Evolutionary conservation across 2,888 invertebrate genomes (phyloP), one percentile per base, ranked within the genome.

Genomic region (Ormyrus pomaceus): DNA sequence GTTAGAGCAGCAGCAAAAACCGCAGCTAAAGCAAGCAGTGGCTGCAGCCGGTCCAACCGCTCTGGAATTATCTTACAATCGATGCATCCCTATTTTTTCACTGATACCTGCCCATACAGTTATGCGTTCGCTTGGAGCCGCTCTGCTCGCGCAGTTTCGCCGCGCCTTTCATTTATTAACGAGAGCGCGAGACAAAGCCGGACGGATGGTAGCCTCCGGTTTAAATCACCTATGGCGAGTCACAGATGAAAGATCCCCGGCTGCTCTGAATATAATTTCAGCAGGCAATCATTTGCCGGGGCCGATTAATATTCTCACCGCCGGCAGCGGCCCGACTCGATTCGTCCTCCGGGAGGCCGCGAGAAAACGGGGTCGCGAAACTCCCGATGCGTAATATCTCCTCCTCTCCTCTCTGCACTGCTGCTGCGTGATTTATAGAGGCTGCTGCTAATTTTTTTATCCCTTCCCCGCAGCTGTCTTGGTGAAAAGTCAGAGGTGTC

Each of bases 311-410:
- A 66, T 74, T 58, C 58, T 53, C 62, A 61, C n/a, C 58, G 56
- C 56, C 65, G 56, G 58, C 11, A 34, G 62, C 64, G 46, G 46
- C 19, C 34, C 19, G 9, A 58, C 74, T 64, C 76, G 48, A 76
- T 53, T 0, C 61, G 73, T 73, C 68, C 73, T 73, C 66, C 73
- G 73, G 69, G 73, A 69, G 66, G 61, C 77, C 66, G 68, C 73
- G 70, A 64, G 74, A 74, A 74, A 79, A 74, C 74, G 79, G 69
- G 74, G 74, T 64, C 74, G 59, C 19, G 64, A 68, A 51, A 68
- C 75, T 75, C 65, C 53, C 61, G 76, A 69, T 53, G 64, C 69
- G 69, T 62, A 69, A 62, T 69, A 55, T 66, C 46, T 34, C 34
- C 34, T 34, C 19, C 19, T 19, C 19, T 19, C 34, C 34, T 34